Base-by-base conservation (phyloP, 2,113 vertebrate genomes). In the Heterocephalus glaber region DNA sequence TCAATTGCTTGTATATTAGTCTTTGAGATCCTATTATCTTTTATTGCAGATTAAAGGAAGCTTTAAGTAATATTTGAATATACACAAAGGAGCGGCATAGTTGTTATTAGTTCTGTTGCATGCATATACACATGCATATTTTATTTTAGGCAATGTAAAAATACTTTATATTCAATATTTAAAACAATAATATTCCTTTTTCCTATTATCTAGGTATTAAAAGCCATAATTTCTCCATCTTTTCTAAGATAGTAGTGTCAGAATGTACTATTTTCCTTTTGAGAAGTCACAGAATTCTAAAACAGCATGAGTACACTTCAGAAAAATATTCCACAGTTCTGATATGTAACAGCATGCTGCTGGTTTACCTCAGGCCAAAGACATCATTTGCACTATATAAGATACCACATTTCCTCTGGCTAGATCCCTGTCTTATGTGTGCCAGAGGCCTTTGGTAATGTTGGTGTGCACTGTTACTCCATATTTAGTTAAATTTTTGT, bases 121-220 rank as follows among this genome's bases (percentile, higher is more conserved):
- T 94, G 4, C 87, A 49, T 85, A 12, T 30, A 97, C 66, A 88
- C 33, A 84, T 8, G 38, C 22, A 95, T 61, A 17, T 95, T 98
- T 95, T 95, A 89, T 95, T 96, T 92, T n/a, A 92, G 97, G 94
- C 70, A 68, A 87, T 88, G 13, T 58, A 92, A 96, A 97, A 97
- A 91, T 66, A 4, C 3, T 74, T 61, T 84, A 11, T n/a, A 30
- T 80, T 96, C 41, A 84, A 54, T 52, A 58, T 12, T 89, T 77
- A 26, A 77, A 84, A 89, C 2, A 85, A 3, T 13, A 19, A 10
- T 13, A 65, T 79, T 60, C 17, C 20, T 7, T 26, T 60, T 97
- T 79, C 2, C 9, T 1, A 47, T 97, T 96, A 58, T 6, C 33
- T 76, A 33, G 86, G 8, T 47, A 38, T 35, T 35, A 19, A 80